phyloP scores from a whole-genome alignment of 2,113 vertebrate species.

The Ceyx cyanopectus region DNA sequence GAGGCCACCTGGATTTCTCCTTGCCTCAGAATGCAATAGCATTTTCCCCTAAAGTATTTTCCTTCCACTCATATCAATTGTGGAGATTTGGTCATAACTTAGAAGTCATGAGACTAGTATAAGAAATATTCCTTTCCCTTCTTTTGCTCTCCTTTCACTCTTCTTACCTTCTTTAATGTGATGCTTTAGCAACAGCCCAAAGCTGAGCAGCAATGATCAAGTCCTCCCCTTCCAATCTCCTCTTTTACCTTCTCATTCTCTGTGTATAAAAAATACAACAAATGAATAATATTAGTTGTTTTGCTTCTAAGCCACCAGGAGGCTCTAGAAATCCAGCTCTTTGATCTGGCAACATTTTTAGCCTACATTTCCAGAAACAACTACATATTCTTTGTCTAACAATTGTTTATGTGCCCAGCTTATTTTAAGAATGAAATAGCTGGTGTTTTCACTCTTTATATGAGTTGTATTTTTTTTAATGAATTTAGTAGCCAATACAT shows the following conservation, averaged over 20 bases:
- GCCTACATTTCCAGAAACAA: background rate
- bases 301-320: slow-evolving; percentile 72
- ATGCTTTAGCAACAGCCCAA: background rate
- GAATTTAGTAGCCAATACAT: background rate
- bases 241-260: background rate
- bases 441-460: background rate
- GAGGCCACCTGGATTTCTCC: background rate
- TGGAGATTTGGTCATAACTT: background rate
- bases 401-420: background rate
- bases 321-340: slow-evolving; percentile 67
- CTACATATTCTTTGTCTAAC: background rate
- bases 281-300: slow-evolving; percentile 33
- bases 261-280: background rate
- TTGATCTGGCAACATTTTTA: background rate
- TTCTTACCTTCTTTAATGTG: background rate
- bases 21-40: background rate
- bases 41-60: background rate
- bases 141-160: background rate
- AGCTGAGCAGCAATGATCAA: background rate
- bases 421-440: background rate
- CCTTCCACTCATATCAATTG: background rate
- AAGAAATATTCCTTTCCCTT: background rate
- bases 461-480: background rate
- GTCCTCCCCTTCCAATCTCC: background rate
- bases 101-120: background rate